These are phyloP conservation scores for Agapornis canus DNA, from an alignment of 2,797 vertebrate species.

Conservation along the genomic window DNA sequence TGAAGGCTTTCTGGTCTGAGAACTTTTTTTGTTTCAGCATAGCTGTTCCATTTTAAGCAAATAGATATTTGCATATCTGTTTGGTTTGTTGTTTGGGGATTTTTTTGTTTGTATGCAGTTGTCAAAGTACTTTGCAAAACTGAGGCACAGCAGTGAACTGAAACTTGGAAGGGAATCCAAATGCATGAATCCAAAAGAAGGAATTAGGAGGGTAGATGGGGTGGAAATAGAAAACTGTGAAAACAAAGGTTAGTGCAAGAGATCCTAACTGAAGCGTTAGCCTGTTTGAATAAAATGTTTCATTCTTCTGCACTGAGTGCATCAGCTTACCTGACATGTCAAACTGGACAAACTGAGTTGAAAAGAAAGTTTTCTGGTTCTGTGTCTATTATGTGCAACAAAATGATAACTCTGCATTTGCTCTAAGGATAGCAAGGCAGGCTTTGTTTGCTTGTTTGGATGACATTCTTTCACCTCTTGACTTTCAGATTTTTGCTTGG, in stretches of 20 bases:
- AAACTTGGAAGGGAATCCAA: not conserved
- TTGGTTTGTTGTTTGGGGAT: not conserved
- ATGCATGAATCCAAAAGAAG: not conserved
- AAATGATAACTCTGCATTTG: not conserved
- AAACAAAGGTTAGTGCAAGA: not conserved
- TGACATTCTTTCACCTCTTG: not conserved
- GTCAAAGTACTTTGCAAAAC: not conserved
- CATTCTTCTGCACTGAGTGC: not conserved
- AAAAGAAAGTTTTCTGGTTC: not conserved
- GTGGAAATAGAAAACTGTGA: not conserved
- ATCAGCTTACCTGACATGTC: not conserved
- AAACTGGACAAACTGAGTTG: not conserved
- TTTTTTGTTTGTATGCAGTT: not conserved
- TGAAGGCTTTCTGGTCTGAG: not conserved
- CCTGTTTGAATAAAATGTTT: not conserved
- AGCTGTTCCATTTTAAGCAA: not conserved
- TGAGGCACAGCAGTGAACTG: not conserved
- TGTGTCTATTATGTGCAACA: not conserved
- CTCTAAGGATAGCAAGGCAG: not conserved
- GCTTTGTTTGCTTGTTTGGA: not conserved
- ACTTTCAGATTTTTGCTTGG: not conserved
- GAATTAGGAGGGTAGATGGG: not conserved
- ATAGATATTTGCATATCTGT: not conserved
- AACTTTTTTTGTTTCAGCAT: not conserved
- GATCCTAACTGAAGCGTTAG: not conserved